A percentile compares a stretch with the other conserved stretches of the same genome.
Evolutionary conservation across 23 tunicate species (phyloP).

Genomic region (Corella eumyota): DNA sequence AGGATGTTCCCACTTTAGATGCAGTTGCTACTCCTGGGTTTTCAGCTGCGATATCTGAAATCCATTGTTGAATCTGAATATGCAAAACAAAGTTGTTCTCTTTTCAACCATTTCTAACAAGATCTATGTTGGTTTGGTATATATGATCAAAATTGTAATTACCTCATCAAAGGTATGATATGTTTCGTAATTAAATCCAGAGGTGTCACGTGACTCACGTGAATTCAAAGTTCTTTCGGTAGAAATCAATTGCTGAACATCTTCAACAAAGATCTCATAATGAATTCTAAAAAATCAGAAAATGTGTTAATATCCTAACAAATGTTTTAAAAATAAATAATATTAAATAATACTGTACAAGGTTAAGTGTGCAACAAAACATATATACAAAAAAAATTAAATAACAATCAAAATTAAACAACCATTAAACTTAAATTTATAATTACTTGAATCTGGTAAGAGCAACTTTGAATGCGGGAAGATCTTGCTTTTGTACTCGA

Average conservation of each 20-base stretch:
- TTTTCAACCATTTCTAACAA: neutral
- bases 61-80: slow-evolving; percentile 57
- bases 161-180: slow-evolving; percentile 64
- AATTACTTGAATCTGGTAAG: slow-evolving; percentile 10
- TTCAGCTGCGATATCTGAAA: slow-evolving; percentile 24
- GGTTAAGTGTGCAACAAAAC: no score
- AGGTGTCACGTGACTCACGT: neutral
- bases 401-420: no score
- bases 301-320: no score
- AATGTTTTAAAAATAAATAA: no score
- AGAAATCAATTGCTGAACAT: slow-evolving; percentile 23
- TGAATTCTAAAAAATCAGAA: slow-evolving; percentile 16
- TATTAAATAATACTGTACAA: no score
- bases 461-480: slow-evolving; percentile 6
- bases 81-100: neutral
- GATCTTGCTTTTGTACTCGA: slow-evolving; percentile 8
- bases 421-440: no score
- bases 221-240: slow-evolving; percentile 15
- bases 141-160: neutral
- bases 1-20: slow-evolving; percentile 24
- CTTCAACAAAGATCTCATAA: slow-evolving; percentile 37
- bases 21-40: slow-evolving; percentile 15
- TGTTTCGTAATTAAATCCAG: slow-evolving; percentile 23
- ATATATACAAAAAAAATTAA: neutral
- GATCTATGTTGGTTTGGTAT: neutral